Evolutionary conservation across 53 echinoderm and acorn worm species (phyloP).

Genomic region (Echinarachnius parma): DNA sequence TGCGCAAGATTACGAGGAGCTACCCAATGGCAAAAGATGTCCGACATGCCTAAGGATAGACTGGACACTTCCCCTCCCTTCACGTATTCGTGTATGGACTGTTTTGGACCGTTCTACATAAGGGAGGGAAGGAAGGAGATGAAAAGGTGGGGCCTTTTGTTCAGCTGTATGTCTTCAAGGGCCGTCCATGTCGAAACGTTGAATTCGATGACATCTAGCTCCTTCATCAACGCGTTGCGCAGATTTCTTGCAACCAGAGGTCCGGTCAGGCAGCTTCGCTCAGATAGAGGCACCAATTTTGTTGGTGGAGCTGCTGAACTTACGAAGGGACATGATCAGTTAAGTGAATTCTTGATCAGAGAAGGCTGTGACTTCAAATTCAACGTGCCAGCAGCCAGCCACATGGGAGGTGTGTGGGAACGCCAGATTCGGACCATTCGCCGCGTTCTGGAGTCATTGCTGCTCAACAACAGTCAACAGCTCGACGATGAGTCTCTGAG

Average conservation of each 20-base stretch:
- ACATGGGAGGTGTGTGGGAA: conserved; percentile 34
- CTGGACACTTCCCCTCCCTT: conserved; percentile 58
- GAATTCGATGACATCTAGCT: conserved; percentile 22
- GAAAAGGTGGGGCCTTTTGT: conserved; percentile 59
- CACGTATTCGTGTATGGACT: conserved; percentile 52
- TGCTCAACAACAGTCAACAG: conserved; percentile 22
- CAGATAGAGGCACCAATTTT: conserved; percentile 60
- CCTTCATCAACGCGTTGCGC: conserved; percentile 58
- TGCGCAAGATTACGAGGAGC: conserved; percentile 42
- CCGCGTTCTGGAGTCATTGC: conserved; percentile 24
- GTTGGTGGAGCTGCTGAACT: conserved; percentile 51
- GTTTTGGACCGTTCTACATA: conserved; percentile 55
- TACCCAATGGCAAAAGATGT: conserved; percentile 57
- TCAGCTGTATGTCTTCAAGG: conserved; percentile 58
- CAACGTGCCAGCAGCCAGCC: conserved; percentile 27
- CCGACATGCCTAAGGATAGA: conserved; percentile 57
- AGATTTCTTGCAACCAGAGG: conserved; percentile 36
- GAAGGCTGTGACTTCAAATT: conserved; percentile 17
- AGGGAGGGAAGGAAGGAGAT: conserved; percentile 52
- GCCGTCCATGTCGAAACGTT: conserved; percentile 54
- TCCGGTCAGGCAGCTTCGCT: conserved; percentile 45
- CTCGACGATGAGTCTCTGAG: conserved; percentile 42
- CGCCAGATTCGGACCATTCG: conserved; percentile 3
- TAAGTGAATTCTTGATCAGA: not conserved
- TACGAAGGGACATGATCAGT: conserved; percentile 12